Percentiles rank a stretch among this genome's conserved stretches.
phyloP scores from a whole-genome alignment of 2,888 invertebrate species.

The Acrocyrtus sp. region DNA sequence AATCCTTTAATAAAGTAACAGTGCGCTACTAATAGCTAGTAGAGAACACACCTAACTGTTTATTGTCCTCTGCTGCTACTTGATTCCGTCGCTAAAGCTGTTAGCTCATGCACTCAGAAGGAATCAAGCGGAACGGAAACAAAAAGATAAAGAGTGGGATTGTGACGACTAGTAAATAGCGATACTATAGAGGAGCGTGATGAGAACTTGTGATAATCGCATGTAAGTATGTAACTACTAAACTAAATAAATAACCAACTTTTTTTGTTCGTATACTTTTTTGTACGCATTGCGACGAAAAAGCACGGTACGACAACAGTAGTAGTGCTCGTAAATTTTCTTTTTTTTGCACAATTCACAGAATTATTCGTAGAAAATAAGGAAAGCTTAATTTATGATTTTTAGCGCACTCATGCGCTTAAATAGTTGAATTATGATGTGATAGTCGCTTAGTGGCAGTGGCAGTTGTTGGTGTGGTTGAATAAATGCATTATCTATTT shows the following conservation, averaged over 20 bases:
- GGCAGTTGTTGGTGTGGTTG: neutral
- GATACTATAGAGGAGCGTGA: constrained; percentile 10
- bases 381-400: neutral
- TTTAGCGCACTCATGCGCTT: neutral
- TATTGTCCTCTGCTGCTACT: constrained; percentile 38
- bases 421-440: neutral
- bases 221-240: neutral
- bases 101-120: constrained; percentile 1
- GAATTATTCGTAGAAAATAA: too few species aligned
- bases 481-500: neutral
- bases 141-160: constrained; percentile 14
- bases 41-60: constrained; percentile 18
- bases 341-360: too few species aligned
- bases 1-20: constrained; percentile 19
- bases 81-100: too few species aligned
- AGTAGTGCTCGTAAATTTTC: neutral
- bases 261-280: constrained; percentile 23
- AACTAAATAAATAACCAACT: constrained; percentile 1
- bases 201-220: constrained; percentile 24
- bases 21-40: neutral
- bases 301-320: constrained; percentile 8
- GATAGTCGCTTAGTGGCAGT: neutral
- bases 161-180: constrained; percentile 15
- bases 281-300: constrained; percentile 29
- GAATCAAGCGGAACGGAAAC: constrained; percentile 41